Base-by-base conservation (phyloP, 2,113 vertebrate genomes). In the Oreocharis arfaki region DNA sequence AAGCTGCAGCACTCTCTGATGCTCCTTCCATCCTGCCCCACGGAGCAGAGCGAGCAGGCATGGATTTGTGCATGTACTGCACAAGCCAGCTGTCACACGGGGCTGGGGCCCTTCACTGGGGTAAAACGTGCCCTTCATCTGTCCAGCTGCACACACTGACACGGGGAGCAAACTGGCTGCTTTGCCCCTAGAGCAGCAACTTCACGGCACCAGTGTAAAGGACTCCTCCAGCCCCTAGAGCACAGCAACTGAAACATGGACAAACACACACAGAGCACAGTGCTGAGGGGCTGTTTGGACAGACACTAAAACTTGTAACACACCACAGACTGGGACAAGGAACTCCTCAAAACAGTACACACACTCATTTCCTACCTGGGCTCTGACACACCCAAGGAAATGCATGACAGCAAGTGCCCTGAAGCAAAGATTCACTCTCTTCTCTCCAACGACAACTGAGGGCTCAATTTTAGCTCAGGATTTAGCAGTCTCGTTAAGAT, bases 361-460 rank as follows among this genome's bases (percentile, higher is more conserved):
- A 60, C 69, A 35, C 68, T 78, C 24, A 24, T 71, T 92, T 93
- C 64, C 90, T 67, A 56, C 64, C 42, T 42, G 73, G 76, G 61
- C 69, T 80, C 73, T 84, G 68, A 30, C n/a, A 55, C 27, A 14
- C 90, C 53, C 47, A 52, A 78, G 80, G 87, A 92, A 93, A 93
- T 1, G 3, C 52, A 76, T 1, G n/a, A 91, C 47, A 93, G 49
- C 76, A 74, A 67, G 61, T n/a, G 83, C 83, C 79, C 88, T 13
- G 11, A 93, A 93, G 80, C 83, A 78, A 94, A 90, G 77, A 84
- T 50, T 71, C 19, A 60, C 67, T 68, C 83, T 87, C 80, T 93
- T 96, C 92, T 77, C 81, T 65, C 60, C 60, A 78, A 89, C 67
- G 74, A 70, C 92, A 81, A 74, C 44, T 1, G 35, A 60, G 39